Percentiles rank a stretch among this genome's conserved stretches.
phyloP scores from a whole-genome alignment of 2,797 vertebrate species.

The Anableps anableps region DNA sequence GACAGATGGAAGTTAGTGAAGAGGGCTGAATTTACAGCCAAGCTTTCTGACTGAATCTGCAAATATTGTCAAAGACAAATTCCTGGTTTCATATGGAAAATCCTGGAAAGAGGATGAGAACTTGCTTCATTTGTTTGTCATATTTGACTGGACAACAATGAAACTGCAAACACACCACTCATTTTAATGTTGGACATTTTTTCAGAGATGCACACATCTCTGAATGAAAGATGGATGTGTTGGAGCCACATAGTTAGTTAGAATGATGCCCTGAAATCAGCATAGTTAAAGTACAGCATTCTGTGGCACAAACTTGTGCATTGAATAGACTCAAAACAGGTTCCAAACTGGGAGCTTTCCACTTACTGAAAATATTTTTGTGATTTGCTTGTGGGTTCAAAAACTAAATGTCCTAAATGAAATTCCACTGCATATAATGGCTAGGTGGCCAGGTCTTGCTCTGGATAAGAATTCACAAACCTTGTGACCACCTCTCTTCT shows the following conservation, averaged over 20 bases:
- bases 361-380: not conserved
- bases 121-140: not conserved
- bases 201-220: not conserved
- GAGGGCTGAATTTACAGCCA: conserved; percentile 1
- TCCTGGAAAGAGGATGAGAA: not conserved
- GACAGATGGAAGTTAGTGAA: conserved; percentile 9
- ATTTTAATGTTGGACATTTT: not conserved
- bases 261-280: not conserved
- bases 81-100: not conserved
- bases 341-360: not conserved
- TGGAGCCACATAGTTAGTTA: not conserved
- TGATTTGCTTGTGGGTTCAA: not conserved
- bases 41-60: not conserved
- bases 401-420: not conserved
- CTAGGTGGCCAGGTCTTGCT: no score
- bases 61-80: not conserved
- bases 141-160: not conserved
- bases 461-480: no score
- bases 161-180: no score
- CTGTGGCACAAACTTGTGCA: not conserved
- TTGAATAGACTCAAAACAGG: not conserved
- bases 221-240: not conserved
- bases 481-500: not conserved
- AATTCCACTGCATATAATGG: no score
- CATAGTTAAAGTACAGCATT: not conserved